Base-by-base conservation (phyloP, 2,797 vertebrate species). In the Falco cherrug region DNA sequence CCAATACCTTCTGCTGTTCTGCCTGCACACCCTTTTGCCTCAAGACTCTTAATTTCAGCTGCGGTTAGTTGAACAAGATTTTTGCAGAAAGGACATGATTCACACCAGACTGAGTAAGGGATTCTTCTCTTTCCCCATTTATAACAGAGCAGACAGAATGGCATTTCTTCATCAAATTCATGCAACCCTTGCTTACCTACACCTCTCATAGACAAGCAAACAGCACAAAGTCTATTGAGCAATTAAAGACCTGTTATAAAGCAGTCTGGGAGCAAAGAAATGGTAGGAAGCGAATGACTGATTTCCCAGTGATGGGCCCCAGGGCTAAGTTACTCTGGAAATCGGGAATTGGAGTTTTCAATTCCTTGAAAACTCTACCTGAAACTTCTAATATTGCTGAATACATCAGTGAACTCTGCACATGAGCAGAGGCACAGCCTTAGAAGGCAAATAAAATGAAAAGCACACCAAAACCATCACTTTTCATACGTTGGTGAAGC, bases 361-460 rank as follows among this genome's bases (percentile, higher is more conserved):
- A 41, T 68, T 63, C 82, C 18, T 29, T 11, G 16, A 11, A 21
- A 67, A 51, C 50, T 56, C 37, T 31, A 13, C 13, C 53, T 71
- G 51, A 68, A 74, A 71, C 22, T 59, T 10, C 26, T 61, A 47
- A 67, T 54, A 63, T 45, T 48, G 21, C 37, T 22, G 11, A 79
- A 43, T 20, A 47, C 0, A 0, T 35, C 54, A 24, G 28, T 48
- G n/a, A 78, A 43, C 18, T 48, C 16, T 1, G 2, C 10, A 16
- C 6, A 13, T 5, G 22, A 60, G 8, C 5, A 31, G 35, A 74
- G n/a, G 24, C 9, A 70, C 12, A 80, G 20, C 2, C 11, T 54
- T n/a, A 85, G 31, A 13, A 70, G 48, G 21, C 24, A 90, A 80
- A 65, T 21, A 22, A 86, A 87, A n/a, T 6, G 41, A 80, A 81